Evolutionary conservation across 2,888 invertebrate genomes (phyloP).

Genomic region (Drosophila pseudotakahashii): DNA sequence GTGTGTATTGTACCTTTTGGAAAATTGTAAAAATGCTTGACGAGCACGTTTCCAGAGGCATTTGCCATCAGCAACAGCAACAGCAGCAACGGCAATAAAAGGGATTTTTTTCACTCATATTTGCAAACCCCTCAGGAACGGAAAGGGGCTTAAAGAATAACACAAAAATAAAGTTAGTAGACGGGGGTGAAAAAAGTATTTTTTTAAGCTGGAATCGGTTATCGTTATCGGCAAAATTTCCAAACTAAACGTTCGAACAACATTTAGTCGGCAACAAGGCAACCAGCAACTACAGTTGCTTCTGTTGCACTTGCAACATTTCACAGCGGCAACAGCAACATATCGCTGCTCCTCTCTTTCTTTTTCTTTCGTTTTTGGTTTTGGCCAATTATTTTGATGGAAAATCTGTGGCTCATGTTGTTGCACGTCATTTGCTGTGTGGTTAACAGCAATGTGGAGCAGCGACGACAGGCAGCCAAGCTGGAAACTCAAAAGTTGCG

Average conservation of each 20-base stretch:
- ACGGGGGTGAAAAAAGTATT: neutral
- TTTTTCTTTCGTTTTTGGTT: slow-evolving; percentile 43
- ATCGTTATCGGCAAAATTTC: slow-evolving; percentile 50
- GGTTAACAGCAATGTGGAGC: slow-evolving; percentile 71
- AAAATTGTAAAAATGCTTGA: slow-evolving; percentile 76
- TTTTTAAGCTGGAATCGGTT: slow-evolving; percentile 17
- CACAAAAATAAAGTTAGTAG: neutral
- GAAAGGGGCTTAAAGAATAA: slow-evolving; percentile 4
- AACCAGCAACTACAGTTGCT: slow-evolving; percentile 18
- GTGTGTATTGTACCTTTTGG: slow-evolving; percentile 55
- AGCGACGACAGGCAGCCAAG: slow-evolving; percentile 54
- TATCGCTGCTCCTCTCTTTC: slow-evolving; percentile 39
- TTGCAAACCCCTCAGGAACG: slow-evolving; percentile 30
- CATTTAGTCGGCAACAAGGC: slow-evolving; percentile 3
- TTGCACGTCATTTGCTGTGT: slow-evolving; percentile 52
- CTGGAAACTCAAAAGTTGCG: slow-evolving; percentile 42
- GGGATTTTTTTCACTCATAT: slow-evolving; percentile 22
- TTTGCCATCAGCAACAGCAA: slow-evolving; percentile 4
- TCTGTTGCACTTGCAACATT: slow-evolving; percentile 32
- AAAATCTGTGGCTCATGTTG: slow-evolving; percentile 28
- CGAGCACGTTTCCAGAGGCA: slow-evolving; percentile 72
- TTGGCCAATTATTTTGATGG: slow-evolving; percentile 77
- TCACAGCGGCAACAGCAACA: slow-evolving; percentile 22
- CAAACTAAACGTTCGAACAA: slow-evolving; percentile 51
- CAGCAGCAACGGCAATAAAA: slow-evolving; percentile 35